Evolutionary conservation across 2,113 vertebrate species (phyloP), one percentile per base, ranked within the genome.

Genomic region (Scartelaos histophorus): DNA sequence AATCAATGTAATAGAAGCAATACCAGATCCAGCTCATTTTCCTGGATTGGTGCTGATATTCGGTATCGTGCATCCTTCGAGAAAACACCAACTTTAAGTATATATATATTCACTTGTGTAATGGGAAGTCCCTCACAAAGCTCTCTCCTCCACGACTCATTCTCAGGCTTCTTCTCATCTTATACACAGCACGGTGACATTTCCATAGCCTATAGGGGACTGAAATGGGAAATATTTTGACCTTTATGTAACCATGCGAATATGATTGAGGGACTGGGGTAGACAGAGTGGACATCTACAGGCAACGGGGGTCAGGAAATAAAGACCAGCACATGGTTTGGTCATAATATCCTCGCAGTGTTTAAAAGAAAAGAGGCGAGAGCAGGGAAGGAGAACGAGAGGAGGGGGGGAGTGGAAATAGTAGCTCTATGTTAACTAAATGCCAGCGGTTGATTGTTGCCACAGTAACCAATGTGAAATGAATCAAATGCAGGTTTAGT

Each of bases 141-240:
- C n/a, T 24, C 13, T 51, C 60, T 69, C 6, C 72, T 35, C n/a
- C 34, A 21, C 24, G 22, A 45, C 45, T 67, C 51, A 76, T 70
- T 75, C 75, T 29, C 60, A 60, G 72, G 73, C 54, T 83, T 51
- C 71, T 64, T 22, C 49, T 58, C 64, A 74, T 75, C 81, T 88
- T 78, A 76, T 81, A 78, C 49, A 73, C 69, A 79, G 56, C 51
- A 7, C 62, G n/a, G 29, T 91, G 88, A 82, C 85, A 90, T 90
- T 87, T 88, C 66, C 64, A 13, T 73, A 76, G 82, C 67, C 81
- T 82, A 82, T 79, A 76, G 78, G 61, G 65, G 72, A 72, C 75
- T 13, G 68, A 70, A 78, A 86, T 87, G 75, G 75, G 79, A 85
- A 60, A 86, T 85, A 81, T 76, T 78, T 84, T 88, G 85, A 86